Evolutionary conservation across 2,797 vertebrate species (phyloP), one percentile per base, ranked within the genome.

Genomic region (Danio jaintianensis): DNA sequence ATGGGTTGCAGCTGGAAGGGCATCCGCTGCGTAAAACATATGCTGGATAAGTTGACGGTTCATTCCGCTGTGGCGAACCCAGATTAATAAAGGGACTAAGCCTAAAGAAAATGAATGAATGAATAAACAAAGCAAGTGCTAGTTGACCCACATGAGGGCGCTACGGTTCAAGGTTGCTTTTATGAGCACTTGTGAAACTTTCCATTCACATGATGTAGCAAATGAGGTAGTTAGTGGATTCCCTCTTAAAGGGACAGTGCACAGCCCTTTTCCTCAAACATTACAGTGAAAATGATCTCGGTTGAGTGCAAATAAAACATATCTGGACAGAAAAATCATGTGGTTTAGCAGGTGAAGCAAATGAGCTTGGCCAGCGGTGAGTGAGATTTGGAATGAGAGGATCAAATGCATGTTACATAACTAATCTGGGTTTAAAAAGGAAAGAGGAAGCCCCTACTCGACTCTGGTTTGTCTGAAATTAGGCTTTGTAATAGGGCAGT

Each of bases 381-480:
- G 73, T 82, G 20, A 78, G 56, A 70, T 16, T 83, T 87, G 84
- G 76, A 83, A 87, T 81, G 84, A 79, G 40, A 22, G 71, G 86
- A 86, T 87, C 84, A 89, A 76, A 87, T 83, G 82, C 79, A 22
- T 78, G 80, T 91, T 89, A 88, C 75, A 76, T 86, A 90, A 91
- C 84, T 89, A 91, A 92, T 92, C 90, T 88, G 70, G 83, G 78
- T 87, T 87, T 84, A 85, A 89, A 84, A 62, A 12, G 22, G 76
- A 85, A 12, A 80, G 73, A 45, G 38, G 48, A 50, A 67, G 7
- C 18, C 50, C 12, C 16, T 38, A 48, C 47, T 63, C 16, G 18
- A 55, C 29, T 43, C 2, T 15, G n/a, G n/a, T 53, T 50, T 53
- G 52, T 40, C 38, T 10, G 4, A 73, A 80, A 7, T 64, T 13